Base-by-base conservation (phyloP, 2,113 vertebrate genomes). In the Dissostichus mawsoni region DNA sequence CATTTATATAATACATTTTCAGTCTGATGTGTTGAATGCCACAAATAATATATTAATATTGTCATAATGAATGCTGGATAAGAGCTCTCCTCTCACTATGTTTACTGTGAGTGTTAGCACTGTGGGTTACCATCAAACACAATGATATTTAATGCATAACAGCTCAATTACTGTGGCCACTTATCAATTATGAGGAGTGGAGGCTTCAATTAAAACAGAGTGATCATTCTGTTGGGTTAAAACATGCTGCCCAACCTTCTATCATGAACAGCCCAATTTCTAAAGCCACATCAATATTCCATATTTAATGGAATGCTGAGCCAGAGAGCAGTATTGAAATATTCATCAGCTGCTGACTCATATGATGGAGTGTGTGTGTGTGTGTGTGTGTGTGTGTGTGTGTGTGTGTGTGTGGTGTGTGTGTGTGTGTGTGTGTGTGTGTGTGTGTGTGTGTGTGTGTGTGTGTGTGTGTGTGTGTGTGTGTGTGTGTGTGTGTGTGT, bases 241-340 rank as follows among this genome's bases (percentile, higher is more conserved):
- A 80, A 80, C 48, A 57, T 65, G 52, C 36, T 10, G 44, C 29
- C 57, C 69, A 63, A 88, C 69, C 69, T 81, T 78, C 61, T 71
- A 23, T 48, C 29, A 16, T 36, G 58, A 80, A 74, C 55, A 13
- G 50, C 44, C 59, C 67, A 62, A 69, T 80, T 58, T 76, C 70
- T 53, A 62, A 17, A 66, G 63, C 55, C 20, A 33, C 66, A 89
- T 87, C 5, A 86, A 91, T 86, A 80, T 87, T 88, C 89, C 57
- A 89, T 57, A 51, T 72, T 69, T 25, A 69, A 58, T 75, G 52
- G 76, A 74, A 78, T 65, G 66, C 50, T 74, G 64, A 85, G 80
- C 71, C 67, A 50, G 33, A 70, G 52, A 62, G 68, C 63, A 6
- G 41, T 57, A 77, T 57, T 86, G 16, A 88, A 90, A 74, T 87